Percentiles rank a stretch among this genome's conserved stretches.
Conservation (phyloP, 1,140 invertebrate species). For the Tachypleus tridentatus region DNA sequence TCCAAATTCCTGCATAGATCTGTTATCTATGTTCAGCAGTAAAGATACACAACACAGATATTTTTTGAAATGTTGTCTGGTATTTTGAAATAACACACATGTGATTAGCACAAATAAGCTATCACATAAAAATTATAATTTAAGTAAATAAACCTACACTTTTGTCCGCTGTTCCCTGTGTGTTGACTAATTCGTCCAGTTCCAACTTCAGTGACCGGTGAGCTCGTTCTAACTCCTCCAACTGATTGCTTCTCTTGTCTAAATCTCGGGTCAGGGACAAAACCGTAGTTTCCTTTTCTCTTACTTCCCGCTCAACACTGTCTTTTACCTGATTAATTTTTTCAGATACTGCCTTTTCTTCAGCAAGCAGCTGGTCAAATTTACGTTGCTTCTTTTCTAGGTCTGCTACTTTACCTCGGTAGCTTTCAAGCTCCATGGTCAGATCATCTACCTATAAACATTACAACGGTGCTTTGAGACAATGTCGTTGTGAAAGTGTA, state of each 20-base stretch:
- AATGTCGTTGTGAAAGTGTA: background rate
- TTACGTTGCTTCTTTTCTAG: conserved; percentile 96
- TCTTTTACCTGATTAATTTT: conserved; percentile 73
- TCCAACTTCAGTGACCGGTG: conserved; percentile 79
- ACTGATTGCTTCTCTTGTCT: conserved; percentile 75
- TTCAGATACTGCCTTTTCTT: conserved; percentile 70
- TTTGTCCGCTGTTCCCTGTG: conserved; percentile 92
- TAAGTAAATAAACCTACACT: conserved; percentile 47
- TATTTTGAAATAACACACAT: too few relatives aligned
- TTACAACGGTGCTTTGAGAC: too few relatives aligned
- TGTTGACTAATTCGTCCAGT: conserved; percentile 86
- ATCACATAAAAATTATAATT: too few relatives aligned
- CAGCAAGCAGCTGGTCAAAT: conserved; percentile 89
- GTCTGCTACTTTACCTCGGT: conserved; percentile 68
- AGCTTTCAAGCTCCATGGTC: conserved; percentile 65
- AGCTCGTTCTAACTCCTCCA: conserved; percentile 78
- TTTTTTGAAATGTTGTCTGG: too few relatives aligned
- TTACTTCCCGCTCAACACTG: conserved; percentile 75
- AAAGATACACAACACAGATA: too few relatives aligned
- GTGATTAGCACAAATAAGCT: too few relatives aligned
- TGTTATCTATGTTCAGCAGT: too few relatives aligned
- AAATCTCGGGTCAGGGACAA: conserved; percentile 77
- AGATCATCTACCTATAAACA: conserved; percentile 35
- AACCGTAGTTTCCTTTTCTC: conserved; percentile 95
- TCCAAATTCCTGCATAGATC: too few relatives aligned